Evolutionary conservation across 2,888 invertebrate species (phyloP).

Genomic region (Drosophila helvetica): DNA sequence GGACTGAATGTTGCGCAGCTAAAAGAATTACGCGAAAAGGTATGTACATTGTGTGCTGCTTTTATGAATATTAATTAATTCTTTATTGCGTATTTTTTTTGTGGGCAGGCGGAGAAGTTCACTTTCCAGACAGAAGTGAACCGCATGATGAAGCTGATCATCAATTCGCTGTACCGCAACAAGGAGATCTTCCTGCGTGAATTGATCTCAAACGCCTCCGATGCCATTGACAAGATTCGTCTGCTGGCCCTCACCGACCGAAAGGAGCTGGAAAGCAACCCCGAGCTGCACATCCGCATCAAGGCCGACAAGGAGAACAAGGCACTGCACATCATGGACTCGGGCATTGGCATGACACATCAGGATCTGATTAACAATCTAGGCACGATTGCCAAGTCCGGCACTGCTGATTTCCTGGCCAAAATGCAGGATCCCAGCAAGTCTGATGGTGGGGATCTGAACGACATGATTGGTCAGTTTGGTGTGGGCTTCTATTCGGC

Average conservation of each 20-base stretch:
- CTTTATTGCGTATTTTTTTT: background rate
- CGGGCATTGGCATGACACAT: slow-evolving; percentile 99
- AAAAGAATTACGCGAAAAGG: slow-evolving; percentile 93
- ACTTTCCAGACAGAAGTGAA: slow-evolving; percentile 99
- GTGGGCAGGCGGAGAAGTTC: slow-evolving; percentile 89
- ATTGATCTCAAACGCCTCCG: slow-evolving; percentile 99
- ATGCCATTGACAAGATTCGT: slow-evolving; percentile 99
- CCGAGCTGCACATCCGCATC: slow-evolving; percentile 95
- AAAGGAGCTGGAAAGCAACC: slow-evolving; percentile 89
- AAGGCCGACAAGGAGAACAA: slow-evolving; percentile 96
- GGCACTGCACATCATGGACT: slow-evolving; percentile 96
- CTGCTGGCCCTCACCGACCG: slow-evolving; percentile 95
- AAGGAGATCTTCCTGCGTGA: slow-evolving; percentile 99
- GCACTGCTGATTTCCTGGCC: slow-evolving; percentile 97
- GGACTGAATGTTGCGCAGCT: slow-evolving; percentile 97
- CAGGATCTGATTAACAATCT: slow-evolving; percentile 96
- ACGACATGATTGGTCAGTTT: slow-evolving; percentile 99
- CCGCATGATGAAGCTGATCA: slow-evolving; percentile 99
- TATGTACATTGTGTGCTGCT: slow-evolving; percentile 44
- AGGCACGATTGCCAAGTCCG: slow-evolving; percentile 99
- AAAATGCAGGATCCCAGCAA: slow-evolving; percentile 90
- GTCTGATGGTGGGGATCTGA: slow-evolving; percentile 89
- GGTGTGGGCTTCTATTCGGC: slow-evolving; percentile 99
- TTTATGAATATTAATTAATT: background rate
- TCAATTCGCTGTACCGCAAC: slow-evolving; percentile 99